A percentile compares a stretch with the other conserved stretches of the same genome.
Evolutionary conservation across 2,888 invertebrate species (phyloP).

Genomic region (Charanyca ferruginea): DNA sequence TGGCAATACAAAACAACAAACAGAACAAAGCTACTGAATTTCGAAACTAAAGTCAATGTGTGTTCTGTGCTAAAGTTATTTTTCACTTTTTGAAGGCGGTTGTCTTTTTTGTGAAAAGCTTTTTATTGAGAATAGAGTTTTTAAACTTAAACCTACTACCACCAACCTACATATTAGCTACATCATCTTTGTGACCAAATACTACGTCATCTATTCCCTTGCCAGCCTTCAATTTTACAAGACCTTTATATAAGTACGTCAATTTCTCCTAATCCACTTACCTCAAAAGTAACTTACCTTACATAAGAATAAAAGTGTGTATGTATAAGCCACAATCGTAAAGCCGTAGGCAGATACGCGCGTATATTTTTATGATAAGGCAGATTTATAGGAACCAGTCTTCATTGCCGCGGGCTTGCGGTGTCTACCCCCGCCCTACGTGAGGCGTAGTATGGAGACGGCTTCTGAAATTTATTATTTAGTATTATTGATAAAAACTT

Average conservation of each 20-base stretch:
- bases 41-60: no score
- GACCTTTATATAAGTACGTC: not conserved
- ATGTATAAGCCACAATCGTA: conserved; percentile 64
- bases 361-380: conserved; percentile 89
- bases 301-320: conserved; percentile 53
- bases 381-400: conserved; percentile 90
- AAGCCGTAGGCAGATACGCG: conserved; percentile 66
- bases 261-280: conserved; percentile 14
- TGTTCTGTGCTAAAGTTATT: no score
- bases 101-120: no score
- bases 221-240: not conserved
- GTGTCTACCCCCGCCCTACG: conserved; percentile 80
- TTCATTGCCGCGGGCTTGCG: conserved; percentile 85
- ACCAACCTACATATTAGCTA: no score
- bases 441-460: conserved; percentile 66
- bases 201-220: no score
- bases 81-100: no score
- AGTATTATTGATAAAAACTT: no score
- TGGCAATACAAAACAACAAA: no score
- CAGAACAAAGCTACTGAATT: no score
- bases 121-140: no score
- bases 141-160: no score
- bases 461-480: conserved; percentile 10
- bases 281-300: conserved; percentile 40
- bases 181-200: no score